These are phyloP conservation scores for Gasteruption jaculator DNA, from an alignment of 2,888 invertebrate species.

Conservation along the genomic window DNA sequence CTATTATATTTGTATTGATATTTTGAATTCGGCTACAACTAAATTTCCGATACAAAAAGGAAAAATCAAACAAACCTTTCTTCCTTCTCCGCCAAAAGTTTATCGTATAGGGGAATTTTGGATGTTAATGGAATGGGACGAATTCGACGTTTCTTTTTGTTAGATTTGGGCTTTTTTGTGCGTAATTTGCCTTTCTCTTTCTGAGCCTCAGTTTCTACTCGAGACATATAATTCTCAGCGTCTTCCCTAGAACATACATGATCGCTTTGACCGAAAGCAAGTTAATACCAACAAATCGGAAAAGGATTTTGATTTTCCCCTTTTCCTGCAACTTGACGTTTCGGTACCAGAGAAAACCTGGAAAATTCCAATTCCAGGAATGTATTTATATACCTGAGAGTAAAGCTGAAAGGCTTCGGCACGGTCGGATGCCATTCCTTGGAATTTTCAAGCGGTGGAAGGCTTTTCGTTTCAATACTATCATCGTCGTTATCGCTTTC, in stretches of 20 bases:
- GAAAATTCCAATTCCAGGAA: no score
- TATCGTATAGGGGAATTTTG: conserved; percentile 67
- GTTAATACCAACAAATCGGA: no score
- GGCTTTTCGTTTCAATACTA: conserved; percentile 43
- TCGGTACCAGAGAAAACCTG: no score
- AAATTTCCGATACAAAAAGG: not conserved
- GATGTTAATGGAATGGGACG: conserved; percentile 68
- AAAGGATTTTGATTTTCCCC: no score
- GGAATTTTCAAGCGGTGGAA: conserved; percentile 40
- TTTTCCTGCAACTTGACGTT: no score
- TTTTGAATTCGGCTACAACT: no score
- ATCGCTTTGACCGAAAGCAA: no score
- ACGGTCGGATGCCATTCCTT: conserved; percentile 54
- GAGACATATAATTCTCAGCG: conserved; percentile 58
- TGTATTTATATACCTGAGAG: conserved; percentile 58
- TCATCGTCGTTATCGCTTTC: conserved; percentile 43
- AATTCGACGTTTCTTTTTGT: conserved; percentile 58
- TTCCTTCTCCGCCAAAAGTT: conserved; percentile 69
- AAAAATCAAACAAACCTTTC: conserved; percentile 55
- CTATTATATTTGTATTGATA: no score
- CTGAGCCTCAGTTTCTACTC: conserved; percentile 48
- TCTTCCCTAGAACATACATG: conserved; percentile 58
- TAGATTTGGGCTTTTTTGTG: conserved; percentile 42
- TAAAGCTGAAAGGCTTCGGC: conserved; percentile 69
- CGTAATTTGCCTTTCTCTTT: conserved; percentile 32